Evolutionary conservation across 2,797 vertebrate species (phyloP), one percentile per base, ranked within the genome.

Genomic region (Champsocephalus gunnari): DNA sequence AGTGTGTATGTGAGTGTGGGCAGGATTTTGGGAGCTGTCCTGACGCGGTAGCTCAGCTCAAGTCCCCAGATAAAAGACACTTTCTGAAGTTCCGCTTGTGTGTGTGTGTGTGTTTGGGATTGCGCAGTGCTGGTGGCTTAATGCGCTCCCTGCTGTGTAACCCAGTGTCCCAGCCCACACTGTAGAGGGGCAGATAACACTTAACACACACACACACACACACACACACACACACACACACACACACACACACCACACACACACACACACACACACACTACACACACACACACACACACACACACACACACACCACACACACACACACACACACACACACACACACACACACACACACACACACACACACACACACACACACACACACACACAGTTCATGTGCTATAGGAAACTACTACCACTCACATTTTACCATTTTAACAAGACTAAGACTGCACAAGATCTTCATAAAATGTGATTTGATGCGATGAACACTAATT

Each of bases 181-280:
- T 95, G 94, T 90, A 90, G 85, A 50, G 74, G 88, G 89, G 82
- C 86, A 93, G 94, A 95, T 94, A 95, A 92, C 87, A 87, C 78
- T 73, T 59, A 71, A 77, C 81, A 79, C 83, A 78, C 77, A 76
- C 9, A 60, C 48, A 34, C 77, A 80, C 83, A 81, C 73, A 19
- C 19, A 19, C 19, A 19, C 19, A 19, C 19, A 70, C 80, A 67
- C 71, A 83, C 71, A 80, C 17, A 48, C 32, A 66, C n/a, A 19
- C 59, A 68, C 54, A 71, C 58, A 44, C 58, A 44, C n/a, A n/a
- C n/a, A n/a, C n/a, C n/a, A 80, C 17, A 48, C 32, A 66, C n/a
- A 19, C 59, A 68, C 54, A 71, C 58, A 44, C 17, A 48, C 32
- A 66, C n/a, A 19, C 59, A 68, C 54, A 71, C 58, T n/a, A 19